Evolutionary conservation across 2,797 vertebrate species (phyloP), one percentile per base, ranked within the genome.

Genomic region (Hapalemur alaotrensis): DNA sequence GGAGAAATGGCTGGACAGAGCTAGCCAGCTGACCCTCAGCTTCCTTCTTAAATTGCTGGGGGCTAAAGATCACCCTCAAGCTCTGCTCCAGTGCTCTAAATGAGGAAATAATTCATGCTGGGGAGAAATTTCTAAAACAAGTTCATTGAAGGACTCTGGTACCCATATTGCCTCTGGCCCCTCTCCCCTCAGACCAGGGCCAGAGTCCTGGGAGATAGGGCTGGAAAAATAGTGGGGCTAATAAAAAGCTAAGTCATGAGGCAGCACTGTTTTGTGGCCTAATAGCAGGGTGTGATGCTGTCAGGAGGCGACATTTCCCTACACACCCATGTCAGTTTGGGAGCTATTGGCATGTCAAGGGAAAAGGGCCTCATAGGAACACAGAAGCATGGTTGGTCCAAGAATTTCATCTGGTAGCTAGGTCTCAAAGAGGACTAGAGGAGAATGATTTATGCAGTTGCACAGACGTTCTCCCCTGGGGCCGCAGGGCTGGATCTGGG

Each of bases 211-310:
- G 69, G 93, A 88, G 25, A 95, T 90, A 76, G 38, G 38, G 32
- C 69, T 97, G 69, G 94, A 89, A 97, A 92, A 96, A 95, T 17
- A 85, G 80, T 85, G 84, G 76, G 25, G 43, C 92, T 93, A 92
- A 96, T 95, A 85, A 93, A 94, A 96, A 93, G 67, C 57, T 15
- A 96, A 88, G 96, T 95, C 84, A 95, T 46, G 85, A 92, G 85
- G 81, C 92, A 95, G 85, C 95, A 88, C 89, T 95, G 72, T 95
- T 84, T 85, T 81, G 43, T 88, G 76, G 43, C 76, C 95, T 93
- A 93, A 79, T 89, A 81, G 81, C 54, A 96, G 96, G 88, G 92
- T 67, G 93, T 91, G 92, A 95, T 84, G 67, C 76, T 92, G n/a
- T 38, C 41, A 52, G 67, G 79, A 88, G 57, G 80, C 84, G 46